A percentile compares a stretch with the other conserved stretches of the same genome.
Conservation (phyloP, 2,797 vertebrate species). For the Eurystomus glaucurus region DNA sequence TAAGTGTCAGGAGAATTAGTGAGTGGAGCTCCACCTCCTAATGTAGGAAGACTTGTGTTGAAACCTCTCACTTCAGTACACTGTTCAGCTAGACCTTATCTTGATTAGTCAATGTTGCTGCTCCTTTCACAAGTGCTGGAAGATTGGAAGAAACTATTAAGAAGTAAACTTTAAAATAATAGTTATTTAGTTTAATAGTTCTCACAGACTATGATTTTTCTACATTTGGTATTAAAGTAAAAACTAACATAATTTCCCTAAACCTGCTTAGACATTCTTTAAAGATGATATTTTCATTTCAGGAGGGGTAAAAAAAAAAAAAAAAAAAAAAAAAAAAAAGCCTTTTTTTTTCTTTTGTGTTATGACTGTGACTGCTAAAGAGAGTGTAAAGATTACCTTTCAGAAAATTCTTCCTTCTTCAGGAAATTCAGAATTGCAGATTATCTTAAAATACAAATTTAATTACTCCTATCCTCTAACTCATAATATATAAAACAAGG, state of each 20-base stretch:
- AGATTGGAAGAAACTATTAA: neutral
- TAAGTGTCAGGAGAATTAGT: neutral
- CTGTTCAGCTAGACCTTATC: neutral
- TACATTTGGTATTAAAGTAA: neutral
- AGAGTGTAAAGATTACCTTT: neutral
- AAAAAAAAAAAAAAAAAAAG: too few relatives aligned
- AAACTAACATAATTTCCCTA: neutral
- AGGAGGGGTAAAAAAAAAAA: rapidly evolving
- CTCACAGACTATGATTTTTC: neutral
- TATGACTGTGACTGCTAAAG: neutral
- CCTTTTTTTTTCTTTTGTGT: neutral
- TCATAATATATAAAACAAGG: neutral
- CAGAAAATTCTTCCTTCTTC: neutral
- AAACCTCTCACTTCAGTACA: neutral
- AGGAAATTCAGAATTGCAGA: neutral
- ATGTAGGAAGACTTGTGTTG: neutral
- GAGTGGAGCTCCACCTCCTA: neutral
- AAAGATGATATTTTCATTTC: neutral
- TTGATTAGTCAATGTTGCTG: neutral
- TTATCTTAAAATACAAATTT: neutral
- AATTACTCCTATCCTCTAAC: neutral
- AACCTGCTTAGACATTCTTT: neutral
- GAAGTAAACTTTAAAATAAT: neutral
- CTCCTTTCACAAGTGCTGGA: neutral
- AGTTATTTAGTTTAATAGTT: neutral